Base-by-base conservation (phyloP, 2,113 vertebrate species). In the Caranx melampygus region DNA sequence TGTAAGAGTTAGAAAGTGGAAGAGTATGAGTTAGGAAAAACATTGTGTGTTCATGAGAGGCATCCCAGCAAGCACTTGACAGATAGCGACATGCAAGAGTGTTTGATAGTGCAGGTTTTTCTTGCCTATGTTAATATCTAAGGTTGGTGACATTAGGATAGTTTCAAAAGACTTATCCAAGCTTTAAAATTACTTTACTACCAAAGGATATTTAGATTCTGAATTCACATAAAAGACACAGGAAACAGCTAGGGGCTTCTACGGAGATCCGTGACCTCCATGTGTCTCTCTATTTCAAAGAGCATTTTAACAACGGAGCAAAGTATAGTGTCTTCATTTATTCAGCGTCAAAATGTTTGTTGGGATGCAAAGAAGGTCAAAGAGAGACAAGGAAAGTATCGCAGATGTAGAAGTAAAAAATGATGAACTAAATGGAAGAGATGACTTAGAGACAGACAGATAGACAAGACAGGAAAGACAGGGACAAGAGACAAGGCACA, bases 311-410 rank as follows among this genome's bases (percentile, higher is more conserved):
- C n/a, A 21, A 13, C 2, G 0, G 1, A 10, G 11, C 40, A 71
- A 69, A 74, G 14, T 4, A 72, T 15, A 55, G 6, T 12, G 61
- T 37, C 40, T 79, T 52, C 18, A 67, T 72, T 1, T 75, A 49
- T 61, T 75, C 35, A 59, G 65, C 6, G 37, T 90, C 83, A 84
- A 83, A 69, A 78, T 90, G 85, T 88, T 91, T 92, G 91, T 84
- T 93, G 91, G 90, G 92, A 93, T 97, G 96, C 95, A 92, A 57
- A 82, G 52, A 78, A 86, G 70, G 42, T 81, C 49, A 80, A 86
- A 83, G 78, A 72, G 72, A 84, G 81, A 88, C 74, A 88, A 84
- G 78, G 66, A 80, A 66, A 83, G 72, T 57, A 75, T 31, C 69
- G 63, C 68, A 69, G 57, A 84, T 85, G 75, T 33, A 61, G 72